Evolutionary conservation across 2,797 vertebrate genomes (phyloP), one percentile per base, ranked within the genome.

Genomic region (Chloroceryle amazona): DNA sequence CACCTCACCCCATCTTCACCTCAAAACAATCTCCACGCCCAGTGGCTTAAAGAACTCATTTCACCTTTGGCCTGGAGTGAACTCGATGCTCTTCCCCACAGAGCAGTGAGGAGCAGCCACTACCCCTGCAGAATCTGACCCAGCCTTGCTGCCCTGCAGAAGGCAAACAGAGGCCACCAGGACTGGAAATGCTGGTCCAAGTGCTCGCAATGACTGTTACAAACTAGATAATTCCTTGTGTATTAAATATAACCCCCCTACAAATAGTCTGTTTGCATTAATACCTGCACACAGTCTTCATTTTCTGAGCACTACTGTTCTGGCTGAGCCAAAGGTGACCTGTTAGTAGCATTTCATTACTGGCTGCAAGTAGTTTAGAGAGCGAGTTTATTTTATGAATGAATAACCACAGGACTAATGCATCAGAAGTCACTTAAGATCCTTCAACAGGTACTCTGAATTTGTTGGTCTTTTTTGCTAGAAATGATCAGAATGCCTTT

Each of bases 1-100:
- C 42, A 49, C 33, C 35, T 67, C 3, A 0, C 23, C 60, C 9
- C 1, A 0, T 33, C 57, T 52, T 31, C 70, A 60, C 31, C 66
- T 81, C 58, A 41, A 37, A 29, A 39, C 1, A 1, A 33, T 21
- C 61, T 67, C 42, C 65, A 26, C 46, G 25, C 14, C 63, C 79
- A 47, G 3, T 1, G 6, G 54, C 31, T 55, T 11, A 18, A 26
- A 84, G 35, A 80, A 76, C 28, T 26, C 7, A 9, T 26, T 52
- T 46, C 37, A 26, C 37, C 61, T 68, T 19, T 55, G 41, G 20
- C 35, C 35, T 68, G 35, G 10, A 81, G 14, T 1, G 10, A 78
- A n/a, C n/a, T 63, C 44, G 9, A 26, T 8, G 16, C 25, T 58
- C 7, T 42, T 39, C 52, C 47, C 62, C 3, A 2, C 6, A 33